phyloP scores from a whole-genome alignment of 2,888 invertebrate species.

The Cryptus armator region DNA sequence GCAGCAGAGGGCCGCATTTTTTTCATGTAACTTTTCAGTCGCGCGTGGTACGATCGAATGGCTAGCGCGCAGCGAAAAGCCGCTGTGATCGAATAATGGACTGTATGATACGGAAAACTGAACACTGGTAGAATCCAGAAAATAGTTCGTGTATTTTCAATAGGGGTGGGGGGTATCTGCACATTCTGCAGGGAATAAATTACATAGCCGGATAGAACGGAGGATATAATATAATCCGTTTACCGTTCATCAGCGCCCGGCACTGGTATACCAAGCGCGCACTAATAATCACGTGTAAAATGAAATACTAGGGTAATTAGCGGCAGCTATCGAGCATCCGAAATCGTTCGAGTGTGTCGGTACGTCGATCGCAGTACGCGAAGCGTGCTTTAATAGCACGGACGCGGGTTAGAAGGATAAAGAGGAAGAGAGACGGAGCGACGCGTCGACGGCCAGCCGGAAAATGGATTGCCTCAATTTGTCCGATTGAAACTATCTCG shows the following conservation, averaged over 20 bases:
- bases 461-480: slow-evolving; percentile 82
- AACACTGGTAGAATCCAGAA: slow-evolving; percentile 24
- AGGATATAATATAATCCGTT: slow-evolving; percentile 54
- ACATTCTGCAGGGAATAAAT: slow-evolving; percentile 42
- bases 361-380: slow-evolving; percentile 31
- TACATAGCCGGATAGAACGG: slow-evolving; percentile 41
- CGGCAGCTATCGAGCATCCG: slow-evolving; percentile 53
- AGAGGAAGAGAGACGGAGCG: slow-evolving; percentile 21
- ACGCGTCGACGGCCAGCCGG: slow-evolving; percentile 71
- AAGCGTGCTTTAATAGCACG: slow-evolving; percentile 31
- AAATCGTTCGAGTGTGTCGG: slow-evolving; percentile 45
- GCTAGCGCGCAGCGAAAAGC: background rate
- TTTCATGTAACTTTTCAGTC: background rate
- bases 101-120: background rate
- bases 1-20: background rate
- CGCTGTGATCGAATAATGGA: slow-evolving; percentile 2
- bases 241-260: slow-evolving; percentile 39
- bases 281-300: slow-evolving; percentile 49
- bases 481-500: slow-evolving; percentile 81
- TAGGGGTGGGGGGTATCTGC: background rate
- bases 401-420: slow-evolving; percentile 16
- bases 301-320: slow-evolving; percentile 61
- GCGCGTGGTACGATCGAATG: background rate
- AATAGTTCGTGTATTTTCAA: slow-evolving; percentile 34
- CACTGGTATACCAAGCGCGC: background rate